Evolutionary conservation across 2,888 invertebrate genomes (phyloP), one percentile per base, ranked within the genome.

Genomic region (Teleiodes luculella): DNA sequence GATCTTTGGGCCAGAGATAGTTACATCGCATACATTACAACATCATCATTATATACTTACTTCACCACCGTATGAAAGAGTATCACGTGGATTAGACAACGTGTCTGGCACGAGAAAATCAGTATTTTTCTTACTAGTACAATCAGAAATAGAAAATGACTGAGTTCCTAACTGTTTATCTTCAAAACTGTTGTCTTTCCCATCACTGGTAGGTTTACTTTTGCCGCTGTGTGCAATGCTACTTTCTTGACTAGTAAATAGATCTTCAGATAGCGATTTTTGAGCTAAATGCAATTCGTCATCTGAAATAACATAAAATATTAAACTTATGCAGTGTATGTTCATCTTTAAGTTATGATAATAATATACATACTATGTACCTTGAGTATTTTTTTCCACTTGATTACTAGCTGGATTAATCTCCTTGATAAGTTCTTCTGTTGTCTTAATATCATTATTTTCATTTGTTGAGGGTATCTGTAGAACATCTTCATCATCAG

Each of bases 271-370:
- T 14, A 53, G 59, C 0, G 78, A 76, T 59, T 74, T 74, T 64
- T 87, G 86, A 8, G 84, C 86, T 56, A 83, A 62, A 57, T 79
- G 82, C 16, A 86, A 59, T 54, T 78, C 77, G 28, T 83, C 83
- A 75, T 86, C 86, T 86, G 70, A 30, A 83, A 78, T 47, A 28
- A 49, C 54, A 51, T 14, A 8, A 28, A 20, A 7, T 7, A 14
- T 1, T 13, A 4, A 2, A 36, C 14, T 14, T 14, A 36, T n/a
- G 4, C n/a, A n/a, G 13, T 24, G 24, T 24, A 24, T 24, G 6
- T 24, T 24, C 6, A 24, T 6, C 6, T 3, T 24, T 24, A 4
- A 24, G 3, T 24, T 24, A 24, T 24, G 3, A 24, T 24, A 24
- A 24, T 24, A 24, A 24, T 24, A n/a, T n/a, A n/a, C n/a, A n/a